Conservation (phyloP, 1,140 invertebrate species). For the Druon quercuslanigerum region DNA sequence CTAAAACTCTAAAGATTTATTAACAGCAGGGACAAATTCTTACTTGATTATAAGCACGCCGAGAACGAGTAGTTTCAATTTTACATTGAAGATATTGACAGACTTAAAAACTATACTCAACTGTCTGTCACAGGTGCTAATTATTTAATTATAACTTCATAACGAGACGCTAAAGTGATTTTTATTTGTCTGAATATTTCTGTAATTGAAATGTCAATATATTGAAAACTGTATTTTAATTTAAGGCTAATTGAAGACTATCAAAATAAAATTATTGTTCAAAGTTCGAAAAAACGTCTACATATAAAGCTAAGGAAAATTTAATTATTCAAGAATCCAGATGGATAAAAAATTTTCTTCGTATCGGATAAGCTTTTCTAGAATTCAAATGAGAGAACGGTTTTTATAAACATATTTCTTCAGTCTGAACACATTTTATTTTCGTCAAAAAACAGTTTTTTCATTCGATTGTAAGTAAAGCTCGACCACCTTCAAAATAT, state of each 20-base stretch:
- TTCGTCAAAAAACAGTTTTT: neutral
- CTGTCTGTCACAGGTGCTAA: neutral
- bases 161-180: neutral
- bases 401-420: neutral
- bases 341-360: too few species aligned
- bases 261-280: neutral
- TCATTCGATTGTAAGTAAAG: neutral
- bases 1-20: neutral
- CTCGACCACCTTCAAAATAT: conserved; percentile 1
- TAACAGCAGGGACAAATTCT: neutral
- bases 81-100: conserved; percentile 12
- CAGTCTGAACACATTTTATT: neutral
- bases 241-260: neutral
- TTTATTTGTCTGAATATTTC: neutral
- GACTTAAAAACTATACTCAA: conserved; percentile 1
- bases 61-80: conserved; percentile 19
- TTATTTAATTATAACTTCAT: conserved; percentile 11
- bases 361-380: too few species aligned
- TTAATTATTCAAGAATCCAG: neutral
- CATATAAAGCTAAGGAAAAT: neutral
- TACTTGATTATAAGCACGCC: conserved; percentile 1
- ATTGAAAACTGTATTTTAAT: conserved; percentile 4
- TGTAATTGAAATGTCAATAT: neutral
- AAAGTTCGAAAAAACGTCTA: neutral
- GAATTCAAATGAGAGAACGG: too few species aligned